Conservation (phyloP, 1,140 invertebrate genomes). For the Diplogasteroides magnus region DNA sequence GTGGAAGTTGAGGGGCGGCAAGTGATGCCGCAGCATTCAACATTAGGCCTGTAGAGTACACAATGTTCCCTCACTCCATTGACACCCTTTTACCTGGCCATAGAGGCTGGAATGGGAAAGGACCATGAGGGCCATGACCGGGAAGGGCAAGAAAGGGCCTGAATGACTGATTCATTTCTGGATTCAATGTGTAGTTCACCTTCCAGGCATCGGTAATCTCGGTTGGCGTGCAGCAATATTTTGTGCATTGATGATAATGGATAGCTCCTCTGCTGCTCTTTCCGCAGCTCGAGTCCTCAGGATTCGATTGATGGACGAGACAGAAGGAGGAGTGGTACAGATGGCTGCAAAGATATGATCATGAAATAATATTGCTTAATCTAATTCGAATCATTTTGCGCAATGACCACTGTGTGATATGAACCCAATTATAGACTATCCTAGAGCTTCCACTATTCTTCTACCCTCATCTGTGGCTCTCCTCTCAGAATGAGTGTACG, state of each 20-base stretch:
- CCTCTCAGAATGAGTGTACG: too few species aligned
- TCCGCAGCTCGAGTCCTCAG: constrained; percentile 51
- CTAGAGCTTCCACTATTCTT: constrained; percentile 10
- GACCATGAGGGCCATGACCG: not conserved
- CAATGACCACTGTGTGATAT: too few species aligned
- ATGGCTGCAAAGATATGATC: constrained; percentile 36
- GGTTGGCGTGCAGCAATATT: constrained; percentile 7
- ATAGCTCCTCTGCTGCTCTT: constrained; percentile 52
- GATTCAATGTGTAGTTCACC: not conserved
- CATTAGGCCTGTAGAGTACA: not conserved
- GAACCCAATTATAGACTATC: too few species aligned
- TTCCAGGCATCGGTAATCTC: not conserved
- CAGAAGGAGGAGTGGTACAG: constrained; percentile 53
- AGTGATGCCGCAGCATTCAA: not conserved
- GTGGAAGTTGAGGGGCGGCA: not conserved
- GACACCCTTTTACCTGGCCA: not conserved
- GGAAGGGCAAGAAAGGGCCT: constrained; percentile 4
- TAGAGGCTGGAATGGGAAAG: not conserved
- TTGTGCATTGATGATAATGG: constrained; percentile 42
- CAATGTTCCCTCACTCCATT: too few species aligned
- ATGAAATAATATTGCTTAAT: constrained; percentile 7
- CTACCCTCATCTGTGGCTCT: not conserved
- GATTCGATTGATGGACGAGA: constrained; percentile 54
- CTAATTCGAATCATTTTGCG: too few species aligned
- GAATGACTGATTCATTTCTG: not conserved